These are phyloP conservation scores for Takifugu flavidus DNA, from an alignment of 2,113 vertebrate genomes.

Conservation along the genomic window DNA sequence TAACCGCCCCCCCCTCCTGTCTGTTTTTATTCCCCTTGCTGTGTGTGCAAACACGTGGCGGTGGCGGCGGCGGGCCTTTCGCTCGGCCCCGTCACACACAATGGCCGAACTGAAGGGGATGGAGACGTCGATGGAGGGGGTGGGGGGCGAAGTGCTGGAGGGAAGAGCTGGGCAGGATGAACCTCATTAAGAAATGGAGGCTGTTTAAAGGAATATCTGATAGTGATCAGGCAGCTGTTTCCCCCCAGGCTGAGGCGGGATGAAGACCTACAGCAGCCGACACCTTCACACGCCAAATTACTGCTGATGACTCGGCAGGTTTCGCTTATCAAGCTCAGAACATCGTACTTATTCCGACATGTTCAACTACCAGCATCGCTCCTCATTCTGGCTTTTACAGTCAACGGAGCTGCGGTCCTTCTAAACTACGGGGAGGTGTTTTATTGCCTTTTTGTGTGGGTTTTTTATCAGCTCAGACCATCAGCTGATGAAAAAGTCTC, in stretches of 20 bases:
- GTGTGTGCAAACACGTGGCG: constrained; percentile 22
- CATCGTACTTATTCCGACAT: too few relatives aligned
- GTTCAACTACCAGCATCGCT: too few relatives aligned
- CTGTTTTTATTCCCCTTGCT: constrained; percentile 33
- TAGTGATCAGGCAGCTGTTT: constrained; percentile 51
- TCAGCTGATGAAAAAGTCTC: too few relatives aligned
- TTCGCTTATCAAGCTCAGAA: too few relatives aligned
- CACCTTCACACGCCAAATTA: too few relatives aligned
- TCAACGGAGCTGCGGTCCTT: too few relatives aligned
- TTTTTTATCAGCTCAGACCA: too few relatives aligned
- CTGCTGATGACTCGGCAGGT: too few relatives aligned
- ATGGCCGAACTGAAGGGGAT: constrained; percentile 49
- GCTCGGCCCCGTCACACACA: constrained; percentile 34
- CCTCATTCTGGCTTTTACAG: too few relatives aligned
- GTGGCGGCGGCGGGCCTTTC: constrained; percentile 29
- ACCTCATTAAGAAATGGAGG: constrained; percentile 14
- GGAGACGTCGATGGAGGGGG: constrained; percentile 31
- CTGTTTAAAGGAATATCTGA: constrained; percentile 20
- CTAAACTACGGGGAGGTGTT: too few relatives aligned
- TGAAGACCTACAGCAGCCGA: constrained; percentile 19
- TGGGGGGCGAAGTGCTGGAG: constrained; percentile 15
- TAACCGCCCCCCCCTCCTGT: neutral
- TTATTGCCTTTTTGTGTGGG: too few relatives aligned
- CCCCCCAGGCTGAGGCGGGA: constrained; percentile 14
- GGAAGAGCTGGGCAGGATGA: constrained; percentile 31